Percentiles rank a stretch among this genome's conserved stretches.
phyloP scores from a whole-genome alignment of 2,797 vertebrate species.

The Garrulus glandarius region DNA sequence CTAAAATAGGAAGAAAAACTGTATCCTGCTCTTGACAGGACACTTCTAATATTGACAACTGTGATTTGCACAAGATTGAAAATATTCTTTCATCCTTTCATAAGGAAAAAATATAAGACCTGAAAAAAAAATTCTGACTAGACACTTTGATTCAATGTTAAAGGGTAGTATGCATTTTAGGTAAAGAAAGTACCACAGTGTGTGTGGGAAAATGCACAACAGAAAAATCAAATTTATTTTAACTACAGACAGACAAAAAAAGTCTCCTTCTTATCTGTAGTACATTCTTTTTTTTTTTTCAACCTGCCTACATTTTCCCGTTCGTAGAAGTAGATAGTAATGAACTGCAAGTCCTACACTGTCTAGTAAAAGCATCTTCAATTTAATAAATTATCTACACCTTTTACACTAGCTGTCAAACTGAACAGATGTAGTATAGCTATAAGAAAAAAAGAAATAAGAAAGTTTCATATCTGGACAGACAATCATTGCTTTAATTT shows the following conservation, averaged over 20 bases:
- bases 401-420: slow-evolving; percentile 29
- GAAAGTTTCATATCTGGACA: not conserved
- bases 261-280: not conserved
- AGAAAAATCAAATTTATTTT: slow-evolving; percentile 13
- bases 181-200: not conserved
- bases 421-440: not conserved
- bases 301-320: not conserved
- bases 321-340: not conserved
- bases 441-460: not conserved
- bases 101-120: not conserved
- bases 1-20: not conserved
- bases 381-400: slow-evolving; percentile 27
- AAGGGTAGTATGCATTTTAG: not conserved
- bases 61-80: not conserved
- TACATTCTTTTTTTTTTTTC: not conserved
- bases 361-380: slow-evolving; percentile 15
- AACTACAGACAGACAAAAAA: not conserved
- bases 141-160: not conserved
- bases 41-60: not conserved
- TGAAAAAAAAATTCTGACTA: not conserved
- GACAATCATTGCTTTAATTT: not conserved
- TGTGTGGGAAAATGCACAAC: not conserved
- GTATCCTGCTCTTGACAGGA: not conserved
- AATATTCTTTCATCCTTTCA: not conserved
- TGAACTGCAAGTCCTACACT: not conserved